Base-by-base conservation (phyloP, 1,140 invertebrate species). In the Drosophila serrata region DNA sequence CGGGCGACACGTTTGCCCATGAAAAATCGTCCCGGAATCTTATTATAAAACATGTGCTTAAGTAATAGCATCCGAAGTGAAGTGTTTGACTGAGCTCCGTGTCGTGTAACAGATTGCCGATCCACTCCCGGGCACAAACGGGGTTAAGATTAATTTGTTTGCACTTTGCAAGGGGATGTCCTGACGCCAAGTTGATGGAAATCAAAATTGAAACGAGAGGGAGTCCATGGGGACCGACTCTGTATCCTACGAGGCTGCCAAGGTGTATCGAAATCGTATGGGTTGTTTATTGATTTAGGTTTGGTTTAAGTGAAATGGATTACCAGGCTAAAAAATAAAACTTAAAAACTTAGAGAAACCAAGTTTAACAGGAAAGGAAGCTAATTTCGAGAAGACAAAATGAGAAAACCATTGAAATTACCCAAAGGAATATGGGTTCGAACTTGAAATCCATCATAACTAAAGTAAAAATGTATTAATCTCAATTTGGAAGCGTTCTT, bases 11-110 rank as follows among this genome's bases (percentile, higher is more conserved):
- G 74, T 77, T 77, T 53, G 74, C 62, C 75, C 55, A 77, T 77
- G 74, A 77, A 77, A 77, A 77, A 77, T 77, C 74, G 74, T 77
- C 67, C 48, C 43, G 49, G 48, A 60, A 53, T 77, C 74, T 55
- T 76, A 60, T 77, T 77, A 77, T 68, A 77, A 77, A 77, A 77
- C 74, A 77, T 77, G 72, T 76, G 74, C 74, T 76, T 76, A 76
- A 76, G 62, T 77, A 77, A 77, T 77, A 68, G 74, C 74, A 68
- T 46, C 49, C 40, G 62, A 76, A 60, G 74, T 68, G 46, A 77
- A 77, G 73, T 65, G 73, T 70, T 70, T 70, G 67, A 68, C 62
- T 70, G 62, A 48, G 72, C 43, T 37, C 58, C 45, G 39, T 56
- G 60, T 76, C 73, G 42, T 77, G 73, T 77, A 77, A 77, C 74